phyloP scores from a whole-genome alignment of 2,888 invertebrate genomes.

The Limenitis camilla region DNA sequence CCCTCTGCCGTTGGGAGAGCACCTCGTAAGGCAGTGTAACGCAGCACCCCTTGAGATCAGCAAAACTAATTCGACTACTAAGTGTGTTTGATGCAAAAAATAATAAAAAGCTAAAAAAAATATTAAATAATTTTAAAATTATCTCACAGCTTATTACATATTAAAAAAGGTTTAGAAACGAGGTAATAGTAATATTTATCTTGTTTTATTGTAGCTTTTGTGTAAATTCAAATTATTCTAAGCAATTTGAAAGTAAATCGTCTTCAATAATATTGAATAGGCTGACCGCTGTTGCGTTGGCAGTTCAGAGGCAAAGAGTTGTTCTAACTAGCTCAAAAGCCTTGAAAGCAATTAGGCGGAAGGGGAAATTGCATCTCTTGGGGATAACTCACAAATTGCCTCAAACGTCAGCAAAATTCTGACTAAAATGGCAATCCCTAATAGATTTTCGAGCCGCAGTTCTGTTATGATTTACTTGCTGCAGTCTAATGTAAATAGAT shows the following conservation, averaged over 20 bases:
- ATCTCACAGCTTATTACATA: no score
- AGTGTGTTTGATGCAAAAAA: no score
- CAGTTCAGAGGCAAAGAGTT: slow-evolving; percentile 9
- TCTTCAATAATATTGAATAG: background rate
- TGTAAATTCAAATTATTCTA: background rate
- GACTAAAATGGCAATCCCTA: slow-evolving; percentile 49
- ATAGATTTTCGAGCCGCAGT: slow-evolving; percentile 27
- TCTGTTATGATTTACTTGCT: slow-evolving; percentile 20
- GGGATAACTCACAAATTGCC: slow-evolving; percentile 60
- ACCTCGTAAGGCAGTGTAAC: no score
- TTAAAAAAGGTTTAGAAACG: no score
- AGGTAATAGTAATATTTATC: no score
- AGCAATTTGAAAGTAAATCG: background rate
- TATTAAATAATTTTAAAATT: no score
- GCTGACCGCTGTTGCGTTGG: background rate
- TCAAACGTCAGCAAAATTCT: slow-evolving; percentile 50
- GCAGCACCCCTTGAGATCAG: no score
- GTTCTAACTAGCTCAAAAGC: slow-evolving; percentile 24
- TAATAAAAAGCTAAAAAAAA: no score
- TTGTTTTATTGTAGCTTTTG: no score
- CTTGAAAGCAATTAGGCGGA: slow-evolving; percentile 57
- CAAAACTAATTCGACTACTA: no score
- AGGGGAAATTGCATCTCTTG: slow-evolving; percentile 66
- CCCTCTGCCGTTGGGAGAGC: no score
- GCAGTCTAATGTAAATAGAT: slow-evolving; percentile 10